Evolutionary conservation across 2,888 invertebrate genomes (phyloP).

Genomic region (Epinotia brunnichana): DNA sequence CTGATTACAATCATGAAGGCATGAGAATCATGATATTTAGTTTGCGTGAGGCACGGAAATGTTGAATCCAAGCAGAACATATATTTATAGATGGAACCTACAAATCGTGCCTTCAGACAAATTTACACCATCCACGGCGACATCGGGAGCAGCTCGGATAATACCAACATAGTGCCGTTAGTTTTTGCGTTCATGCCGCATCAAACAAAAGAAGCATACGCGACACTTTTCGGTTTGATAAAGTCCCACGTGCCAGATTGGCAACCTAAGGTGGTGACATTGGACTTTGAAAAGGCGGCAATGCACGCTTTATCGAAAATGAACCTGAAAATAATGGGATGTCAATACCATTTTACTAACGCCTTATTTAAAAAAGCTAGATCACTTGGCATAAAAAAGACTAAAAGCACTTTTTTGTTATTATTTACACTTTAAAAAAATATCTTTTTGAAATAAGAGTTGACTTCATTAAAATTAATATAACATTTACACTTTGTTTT

Average conservation of each 20-base stretch:
- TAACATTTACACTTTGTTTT: no score
- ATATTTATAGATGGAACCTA: slow-evolving; percentile 9
- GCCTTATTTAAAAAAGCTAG: not conserved
- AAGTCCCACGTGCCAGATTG: slow-evolving; percentile 6
- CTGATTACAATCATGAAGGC: not conserved
- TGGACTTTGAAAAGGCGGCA: not conserved
- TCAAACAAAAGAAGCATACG: not conserved
- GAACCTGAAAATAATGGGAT: not conserved
- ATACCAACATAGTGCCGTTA: no score
- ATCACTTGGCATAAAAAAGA: no score
- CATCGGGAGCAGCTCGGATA: no score
- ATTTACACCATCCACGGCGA: no score
- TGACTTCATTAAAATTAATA: no score
- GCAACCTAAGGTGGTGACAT: not conserved
- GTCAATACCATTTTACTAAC: not conserved
- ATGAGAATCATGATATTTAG: no score
- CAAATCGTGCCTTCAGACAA: not conserved
- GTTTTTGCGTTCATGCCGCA: not conserved
- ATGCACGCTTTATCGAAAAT: not conserved
- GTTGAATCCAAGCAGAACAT: not conserved
- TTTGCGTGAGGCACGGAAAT: not conserved
- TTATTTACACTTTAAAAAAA: no score
- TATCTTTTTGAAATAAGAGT: no score
- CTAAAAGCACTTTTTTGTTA: no score
- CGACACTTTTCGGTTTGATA: not conserved